Evolutionary conservation across 2,113 vertebrate genomes (phyloP).

Genomic region (Podarcis raffonei): DNA sequence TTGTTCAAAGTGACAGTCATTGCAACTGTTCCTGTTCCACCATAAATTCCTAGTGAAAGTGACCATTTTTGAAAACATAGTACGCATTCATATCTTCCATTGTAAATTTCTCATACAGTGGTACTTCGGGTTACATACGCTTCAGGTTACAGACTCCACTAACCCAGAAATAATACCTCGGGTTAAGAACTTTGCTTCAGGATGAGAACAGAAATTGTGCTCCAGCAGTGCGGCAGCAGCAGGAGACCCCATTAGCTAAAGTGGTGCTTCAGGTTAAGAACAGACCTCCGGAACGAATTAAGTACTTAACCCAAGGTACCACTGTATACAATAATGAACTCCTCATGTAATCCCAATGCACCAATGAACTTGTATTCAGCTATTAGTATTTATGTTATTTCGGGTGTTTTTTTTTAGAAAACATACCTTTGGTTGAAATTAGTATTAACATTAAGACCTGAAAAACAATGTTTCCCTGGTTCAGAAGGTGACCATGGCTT

Average conservation of each 20-base stretch:
- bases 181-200: no score
- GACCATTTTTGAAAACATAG: neutral
- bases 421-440: conserved; percentile 13
- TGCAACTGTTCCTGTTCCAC: neutral
- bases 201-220: no score
- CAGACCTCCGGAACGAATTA: no score
- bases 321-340: neutral
- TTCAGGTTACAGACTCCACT: no score
- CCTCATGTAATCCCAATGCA: neutral
- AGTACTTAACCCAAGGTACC: no score
- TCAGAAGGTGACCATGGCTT: neutral
- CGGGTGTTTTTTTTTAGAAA: neutral
- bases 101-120: neutral
- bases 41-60: neutral
- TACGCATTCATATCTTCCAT: neutral
- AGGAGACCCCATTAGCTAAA: no score
- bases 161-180: no score
- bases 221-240: no score
- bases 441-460: conserved; percentile 4
- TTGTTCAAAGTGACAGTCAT: neutral
- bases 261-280: no score
- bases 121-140: no score
- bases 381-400: neutral
- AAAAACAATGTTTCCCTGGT: conserved; percentile 13
- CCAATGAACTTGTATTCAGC: neutral